These are phyloP conservation scores for Gavialis gangeticus DNA, from an alignment of 2,113 vertebrate genomes.

Conservation along the genomic window DNA sequence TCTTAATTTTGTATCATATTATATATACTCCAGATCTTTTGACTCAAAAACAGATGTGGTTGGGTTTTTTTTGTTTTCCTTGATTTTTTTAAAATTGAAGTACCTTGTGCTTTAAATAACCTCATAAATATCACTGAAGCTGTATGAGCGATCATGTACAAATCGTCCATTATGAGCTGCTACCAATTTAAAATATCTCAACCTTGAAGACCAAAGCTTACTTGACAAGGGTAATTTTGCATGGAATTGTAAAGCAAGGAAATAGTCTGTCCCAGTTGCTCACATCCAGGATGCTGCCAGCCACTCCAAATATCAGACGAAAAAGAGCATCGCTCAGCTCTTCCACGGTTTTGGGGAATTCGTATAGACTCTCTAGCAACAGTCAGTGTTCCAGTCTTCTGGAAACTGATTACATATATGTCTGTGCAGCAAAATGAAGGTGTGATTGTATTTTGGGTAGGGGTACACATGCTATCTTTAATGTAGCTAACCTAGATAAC, in stretches of 20 bases:
- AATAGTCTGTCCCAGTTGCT: background rate
- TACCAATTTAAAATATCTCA: background rate
- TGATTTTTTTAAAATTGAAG: background rate
- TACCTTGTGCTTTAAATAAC: background rate
- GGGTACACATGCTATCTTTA: too few species aligned
- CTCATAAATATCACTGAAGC: background rate
- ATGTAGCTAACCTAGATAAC: too few species aligned
- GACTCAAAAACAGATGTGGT: background rate
- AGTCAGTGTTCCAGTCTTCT: background rate
- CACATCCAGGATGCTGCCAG: background rate
- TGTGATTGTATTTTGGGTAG: too few species aligned
- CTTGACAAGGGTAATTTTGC: background rate
- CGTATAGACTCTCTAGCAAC: background rate
- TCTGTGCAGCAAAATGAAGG: background rate
- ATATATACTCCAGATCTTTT: background rate
- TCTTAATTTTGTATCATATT: background rate
- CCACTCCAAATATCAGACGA: background rate
- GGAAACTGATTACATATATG: background rate
- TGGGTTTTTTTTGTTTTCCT: background rate
- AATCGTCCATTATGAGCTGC: background rate
- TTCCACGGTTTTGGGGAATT: background rate
- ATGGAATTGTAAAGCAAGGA: background rate
- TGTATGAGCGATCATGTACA: background rate
- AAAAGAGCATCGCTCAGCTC: background rate
- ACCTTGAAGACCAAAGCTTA: background rate